A percentile compares a stretch with the other conserved stretches of the same genome.
phyloP scores from a whole-genome alignment of 2,797 vertebrate species.

The Sardinella longiceps region DNA sequence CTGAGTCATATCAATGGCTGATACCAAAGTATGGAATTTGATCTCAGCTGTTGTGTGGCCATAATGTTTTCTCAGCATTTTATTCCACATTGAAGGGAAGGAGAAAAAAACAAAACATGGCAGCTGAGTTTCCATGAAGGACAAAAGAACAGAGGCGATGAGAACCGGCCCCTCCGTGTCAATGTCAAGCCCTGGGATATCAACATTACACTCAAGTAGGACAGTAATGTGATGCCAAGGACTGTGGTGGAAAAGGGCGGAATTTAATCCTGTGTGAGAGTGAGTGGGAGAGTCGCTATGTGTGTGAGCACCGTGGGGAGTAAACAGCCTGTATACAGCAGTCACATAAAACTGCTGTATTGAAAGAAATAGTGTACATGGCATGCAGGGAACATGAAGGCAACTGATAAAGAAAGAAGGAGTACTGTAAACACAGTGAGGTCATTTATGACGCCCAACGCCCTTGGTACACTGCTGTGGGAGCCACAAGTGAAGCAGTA shows the following conservation, averaged over 20 bases:
- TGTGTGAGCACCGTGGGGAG: constrained; percentile 15
- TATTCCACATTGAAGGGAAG: not conserved
- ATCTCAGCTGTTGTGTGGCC: not conserved
- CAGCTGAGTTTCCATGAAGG: constrained; percentile 36
- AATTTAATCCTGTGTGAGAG: constrained; percentile 57
- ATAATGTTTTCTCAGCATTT: constrained; percentile 6
- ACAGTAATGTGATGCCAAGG: constrained; percentile 66
- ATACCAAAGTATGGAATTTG: constrained; percentile 23
- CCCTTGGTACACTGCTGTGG: constrained; percentile 17
- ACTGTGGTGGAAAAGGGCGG: constrained; percentile 53
- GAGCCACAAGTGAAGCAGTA: not conserved
- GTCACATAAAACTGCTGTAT: constrained; percentile 18
- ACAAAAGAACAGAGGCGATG: constrained; percentile 33
- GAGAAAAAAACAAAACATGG: not conserved
- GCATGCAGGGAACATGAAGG: not conserved
- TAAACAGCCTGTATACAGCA: constrained; percentile 38
- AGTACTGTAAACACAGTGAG: constrained; percentile 46
- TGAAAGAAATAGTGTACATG: not conserved
- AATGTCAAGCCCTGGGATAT: constrained; percentile 57
- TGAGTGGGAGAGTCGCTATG: constrained; percentile 31
- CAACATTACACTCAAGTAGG: constrained; percentile 56
- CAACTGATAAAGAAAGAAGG: constrained; percentile 59
- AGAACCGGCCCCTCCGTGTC: constrained; percentile 19
- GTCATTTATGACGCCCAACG: constrained; percentile 43
- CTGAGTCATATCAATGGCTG: not conserved